These are phyloP conservation scores for Cotesia chilonis DNA, from an alignment of 1,140 invertebrate genomes.

Conservation along the genomic window DNA sequence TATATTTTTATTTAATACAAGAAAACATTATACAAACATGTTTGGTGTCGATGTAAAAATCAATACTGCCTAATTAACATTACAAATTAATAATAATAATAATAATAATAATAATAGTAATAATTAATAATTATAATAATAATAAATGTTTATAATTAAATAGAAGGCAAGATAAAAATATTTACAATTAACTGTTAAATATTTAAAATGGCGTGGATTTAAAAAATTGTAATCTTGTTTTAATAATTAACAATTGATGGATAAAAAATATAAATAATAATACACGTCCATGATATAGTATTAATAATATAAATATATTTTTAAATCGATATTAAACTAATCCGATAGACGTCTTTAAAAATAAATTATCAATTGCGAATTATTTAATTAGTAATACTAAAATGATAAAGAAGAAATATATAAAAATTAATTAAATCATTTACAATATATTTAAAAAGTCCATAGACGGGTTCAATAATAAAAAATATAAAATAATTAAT, in stretches of 20 bases:
- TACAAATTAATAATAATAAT: slow-evolving; percentile 4
- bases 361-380: no score
- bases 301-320: slow-evolving; percentile 3
- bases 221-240: background rate
- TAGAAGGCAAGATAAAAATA: slow-evolving; percentile 3
- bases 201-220: slow-evolving; percentile 6
- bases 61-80: slow-evolving; percentile 35
- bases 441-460: no score
- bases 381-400: no score
- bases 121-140: background rate
- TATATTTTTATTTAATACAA: slow-evolving; percentile 55
- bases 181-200: background rate
- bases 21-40: slow-evolving; percentile 53
- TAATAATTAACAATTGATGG: slow-evolving; percentile 1
- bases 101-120: background rate
- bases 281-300: background rate
- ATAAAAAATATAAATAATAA: slow-evolving; percentile 6
- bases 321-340: slow-evolving; percentile 3
- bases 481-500: no score
- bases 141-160: background rate
- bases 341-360: no score
- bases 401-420: no score
- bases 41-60: slow-evolving; percentile 46
- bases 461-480: no score
- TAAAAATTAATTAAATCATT: no score